Percentiles rank a stretch among this genome's conserved stretches.
These are phyloP conservation scores for Cyprinus carpio DNA, from an alignment of 2,113 vertebrate genomes.

Conservation along the genomic window DNA sequence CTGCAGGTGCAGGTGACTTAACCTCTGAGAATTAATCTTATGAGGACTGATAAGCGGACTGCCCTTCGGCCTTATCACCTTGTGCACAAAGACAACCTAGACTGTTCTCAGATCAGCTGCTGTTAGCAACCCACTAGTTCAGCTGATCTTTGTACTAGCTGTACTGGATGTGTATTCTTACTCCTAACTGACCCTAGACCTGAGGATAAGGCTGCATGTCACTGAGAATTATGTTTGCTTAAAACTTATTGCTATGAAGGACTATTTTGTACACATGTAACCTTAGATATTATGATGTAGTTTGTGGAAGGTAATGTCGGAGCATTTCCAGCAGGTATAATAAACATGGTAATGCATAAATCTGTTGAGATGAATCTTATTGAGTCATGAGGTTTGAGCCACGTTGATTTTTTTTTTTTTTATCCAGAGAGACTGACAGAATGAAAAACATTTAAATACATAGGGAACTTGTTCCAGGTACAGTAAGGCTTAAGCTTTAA, in stretches of 20 bases:
- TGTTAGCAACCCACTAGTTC: neutral
- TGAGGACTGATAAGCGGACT: neutral
- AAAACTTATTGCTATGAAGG: slow-evolving; percentile 58
- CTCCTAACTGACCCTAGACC: slow-evolving; percentile 23
- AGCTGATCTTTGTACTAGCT: neutral
- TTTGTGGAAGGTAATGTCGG: slow-evolving; percentile 61
- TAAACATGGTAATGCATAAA: slow-evolving; percentile 62
- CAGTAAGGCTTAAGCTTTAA: neutral
- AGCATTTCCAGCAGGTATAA: slow-evolving; percentile 58
- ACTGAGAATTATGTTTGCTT: slow-evolving; percentile 61
- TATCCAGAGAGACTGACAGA: neutral
- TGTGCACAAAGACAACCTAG: neutral
- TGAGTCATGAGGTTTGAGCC: slow-evolving; percentile 24
- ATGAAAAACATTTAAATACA: neutral
- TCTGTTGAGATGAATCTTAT: slow-evolving; percentile 36
- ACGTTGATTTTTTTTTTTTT: neutral
- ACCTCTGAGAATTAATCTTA: neutral
- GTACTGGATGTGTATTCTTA: neutral
- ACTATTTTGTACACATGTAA: slow-evolving; percentile 62
- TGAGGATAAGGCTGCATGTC: slow-evolving; percentile 62
- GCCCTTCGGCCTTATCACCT: neutral
- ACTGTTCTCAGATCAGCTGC: neutral
- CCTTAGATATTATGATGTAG: slow-evolving; percentile 59
- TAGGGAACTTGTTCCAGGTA: neutral
- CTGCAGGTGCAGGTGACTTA: neutral